phyloP scores from a whole-genome alignment of 2,113 vertebrate genomes.

The Epinephelus moara region DNA sequence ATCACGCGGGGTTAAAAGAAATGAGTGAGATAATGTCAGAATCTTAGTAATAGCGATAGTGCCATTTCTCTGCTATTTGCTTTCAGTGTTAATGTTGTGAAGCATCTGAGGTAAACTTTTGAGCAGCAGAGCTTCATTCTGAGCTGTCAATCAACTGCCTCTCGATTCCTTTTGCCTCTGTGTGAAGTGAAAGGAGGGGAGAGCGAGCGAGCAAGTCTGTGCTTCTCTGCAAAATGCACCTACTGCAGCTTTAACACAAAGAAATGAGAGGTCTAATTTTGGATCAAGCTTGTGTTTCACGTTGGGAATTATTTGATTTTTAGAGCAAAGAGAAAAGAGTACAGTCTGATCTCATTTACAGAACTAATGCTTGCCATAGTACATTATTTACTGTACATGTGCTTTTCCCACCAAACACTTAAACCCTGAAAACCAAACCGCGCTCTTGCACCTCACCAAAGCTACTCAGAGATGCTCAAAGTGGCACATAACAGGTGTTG shows the following conservation, averaged over 20 bases:
- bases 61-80: slow-evolving; percentile 29
- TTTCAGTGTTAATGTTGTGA: not conserved
- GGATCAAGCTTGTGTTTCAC: slow-evolving; percentile 40
- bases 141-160: slow-evolving; percentile 56
- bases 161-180: slow-evolving; percentile 25
- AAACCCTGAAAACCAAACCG: not conserved
- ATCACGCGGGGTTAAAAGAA: slow-evolving; percentile 5
- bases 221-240: slow-evolving; percentile 43
- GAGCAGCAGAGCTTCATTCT: slow-evolving; percentile 28
- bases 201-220: slow-evolving; percentile 12
- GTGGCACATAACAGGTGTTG: not conserved
- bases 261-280: slow-evolving; percentile 62
- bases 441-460: not conserved
- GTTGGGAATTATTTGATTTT: slow-evolving; percentile 47
- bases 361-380: not conserved
- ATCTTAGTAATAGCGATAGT: slow-evolving; percentile 14
- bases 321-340: slow-evolving; percentile 25
- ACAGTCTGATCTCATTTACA: slow-evolving; percentile 20
- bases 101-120: slow-evolving; percentile 33
- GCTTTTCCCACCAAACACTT: not conserved
- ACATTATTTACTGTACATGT: slow-evolving; percentile 26
- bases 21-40: slow-evolving; percentile 18
- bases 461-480: slow-evolving; percentile 10
- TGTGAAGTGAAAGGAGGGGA: slow-evolving; percentile 18
- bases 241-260: slow-evolving; percentile 46